Evolutionary conservation across 2,797 vertebrate genomes (phyloP).

Genomic region (Cynopterus sphinx): DNA sequence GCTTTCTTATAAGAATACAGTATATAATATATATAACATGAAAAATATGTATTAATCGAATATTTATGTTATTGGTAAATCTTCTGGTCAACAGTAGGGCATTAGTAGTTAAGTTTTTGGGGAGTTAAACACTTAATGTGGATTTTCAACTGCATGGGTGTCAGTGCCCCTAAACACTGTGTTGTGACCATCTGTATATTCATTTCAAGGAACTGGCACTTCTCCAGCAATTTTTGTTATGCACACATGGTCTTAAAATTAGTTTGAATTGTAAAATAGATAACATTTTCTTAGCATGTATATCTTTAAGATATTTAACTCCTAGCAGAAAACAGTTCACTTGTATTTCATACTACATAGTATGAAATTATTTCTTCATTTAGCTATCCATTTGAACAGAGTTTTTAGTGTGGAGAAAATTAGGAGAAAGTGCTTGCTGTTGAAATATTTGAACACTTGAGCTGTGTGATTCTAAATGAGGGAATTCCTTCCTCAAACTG

Average conservation of each 20-base stretch:
- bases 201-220: background rate
- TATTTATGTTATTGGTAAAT: background rate
- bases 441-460: background rate
- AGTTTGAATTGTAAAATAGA: constrained; percentile 26
- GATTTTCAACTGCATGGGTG: background rate
- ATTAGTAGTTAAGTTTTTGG: background rate
- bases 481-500: background rate
- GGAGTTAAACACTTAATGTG: background rate
- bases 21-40: background rate
- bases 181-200: no score
- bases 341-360: background rate
- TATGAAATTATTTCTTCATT: background rate
- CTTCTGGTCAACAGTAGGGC: background rate
- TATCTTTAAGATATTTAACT: background rate
- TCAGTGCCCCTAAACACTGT: no score
- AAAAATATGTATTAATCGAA: background rate
- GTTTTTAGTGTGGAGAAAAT: background rate
- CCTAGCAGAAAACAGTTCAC: background rate
- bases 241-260: background rate
- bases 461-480: background rate
- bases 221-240: background rate
- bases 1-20: background rate
- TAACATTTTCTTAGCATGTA: background rate
- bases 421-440: background rate
- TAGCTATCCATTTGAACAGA: background rate